A percentile compares a stretch with the other conserved stretches of the same genome.
Conservation (phyloP, 2,113 vertebrate species). For the Cepphus grylle region DNA sequence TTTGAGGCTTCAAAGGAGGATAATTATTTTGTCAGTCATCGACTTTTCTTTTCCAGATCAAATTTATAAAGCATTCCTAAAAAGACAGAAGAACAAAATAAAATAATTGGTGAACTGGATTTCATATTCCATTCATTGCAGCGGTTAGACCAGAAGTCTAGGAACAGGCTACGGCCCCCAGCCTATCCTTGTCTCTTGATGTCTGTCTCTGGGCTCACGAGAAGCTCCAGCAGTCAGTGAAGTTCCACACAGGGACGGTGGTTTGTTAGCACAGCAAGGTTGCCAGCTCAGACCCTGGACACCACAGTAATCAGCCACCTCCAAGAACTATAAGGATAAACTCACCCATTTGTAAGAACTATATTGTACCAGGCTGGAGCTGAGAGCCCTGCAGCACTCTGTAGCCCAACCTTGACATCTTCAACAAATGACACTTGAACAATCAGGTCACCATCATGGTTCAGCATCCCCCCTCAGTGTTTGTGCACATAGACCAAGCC, state of each 20-base stretch:
- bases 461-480: background rate
- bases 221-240: constrained; percentile 16
- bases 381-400: background rate
- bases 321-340: background rate
- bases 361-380: background rate
- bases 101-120: constrained; percentile 2
- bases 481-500: background rate
- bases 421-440: background rate
- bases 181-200: background rate
- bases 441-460: background rate
- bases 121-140: constrained; percentile 9
- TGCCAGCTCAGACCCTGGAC: background rate
- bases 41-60: constrained; percentile 40
- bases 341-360: background rate
- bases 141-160: background rate
- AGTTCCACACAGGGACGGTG: background rate
- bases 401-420: background rate
- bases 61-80: constrained; percentile 42
- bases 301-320: background rate
- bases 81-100: constrained; percentile 21
- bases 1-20: background rate
- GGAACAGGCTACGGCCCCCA: background rate
- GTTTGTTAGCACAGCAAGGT: background rate
- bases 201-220: background rate
- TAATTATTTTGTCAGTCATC: constrained; percentile 24